Base-by-base conservation (phyloP, 1,140 invertebrate genomes). In the Sitophilus oryzae region DNA sequence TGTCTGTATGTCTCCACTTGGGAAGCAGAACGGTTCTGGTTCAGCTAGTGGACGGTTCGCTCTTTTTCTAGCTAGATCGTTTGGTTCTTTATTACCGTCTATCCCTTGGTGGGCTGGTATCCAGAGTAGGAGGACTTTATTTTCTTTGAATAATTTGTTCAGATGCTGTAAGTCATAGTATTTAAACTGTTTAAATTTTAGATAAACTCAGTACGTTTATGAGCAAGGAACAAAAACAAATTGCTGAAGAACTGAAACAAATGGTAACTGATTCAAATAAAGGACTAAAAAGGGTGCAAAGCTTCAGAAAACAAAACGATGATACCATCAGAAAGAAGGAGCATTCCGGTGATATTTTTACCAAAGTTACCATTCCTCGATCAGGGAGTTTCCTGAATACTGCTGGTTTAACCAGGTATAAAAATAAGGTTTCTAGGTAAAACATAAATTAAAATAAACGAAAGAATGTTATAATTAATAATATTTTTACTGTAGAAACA, bases 301-400 rank as follows among this genome's bases (percentile, higher is more conserved):
- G 71, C 61, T 58, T 79, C 52, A 69, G 74, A 49, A 58, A 58
- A 47, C 10, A 56, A 21, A 46, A 62, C 45, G 52, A 72, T 5
- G 78, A 79, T 51, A 65, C 19, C 6, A 25, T 58, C 8, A 46
- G 51, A 68, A 74, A 36, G 53, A 73, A 34, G 72, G 76, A 63
- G 63, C 77, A 49, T 74, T 74, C 46, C 51, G 87, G 89, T 1
- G 88, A 91, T 67, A 82, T 89, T 54, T 71, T 91, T 52, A 91
- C 88, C 0, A 85, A 88, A 68, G 86, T 91, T 5, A 88, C 88
- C 16, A 83, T 91, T 63, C 88, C 88, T 6, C 77, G 88, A 61
- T 86, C 86, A 46, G 83, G 85, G 1, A 91, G 88, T 65, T 91
- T 91, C 62, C 71, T 91, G 0, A 89, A 88, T 63, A 82, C 86